Base-by-base conservation (phyloP, 1,140 invertebrate species). In the Pseudomyrmex pallidus region DNA sequence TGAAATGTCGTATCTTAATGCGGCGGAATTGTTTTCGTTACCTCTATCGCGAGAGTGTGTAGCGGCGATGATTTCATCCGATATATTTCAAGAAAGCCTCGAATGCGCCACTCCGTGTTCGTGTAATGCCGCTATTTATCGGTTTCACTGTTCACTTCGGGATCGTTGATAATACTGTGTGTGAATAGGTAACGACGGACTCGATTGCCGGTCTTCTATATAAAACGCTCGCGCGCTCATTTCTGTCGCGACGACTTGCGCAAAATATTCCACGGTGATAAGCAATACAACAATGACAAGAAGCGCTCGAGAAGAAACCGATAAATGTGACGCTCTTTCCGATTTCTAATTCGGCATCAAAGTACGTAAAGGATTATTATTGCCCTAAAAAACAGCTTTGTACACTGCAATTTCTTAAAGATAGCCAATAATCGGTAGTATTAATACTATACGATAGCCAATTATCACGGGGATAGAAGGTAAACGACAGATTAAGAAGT, bases 401-500 rank as follows among this genome's bases (percentile, higher is more conserved):
- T 17, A 66, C n/a, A 46, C 35, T 35, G 10, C 12, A 50, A 72
- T 17, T 22, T 15, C 20, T 50, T 74, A 74, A 52, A 17, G 13
- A 67, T 8, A 48, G 4, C 9, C 9, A 7, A 9, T 63, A 57
- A 80, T 80, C 50, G 7, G 20, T 50, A n/a, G 61, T 56, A 57
- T 25, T 20, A 22, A 46, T 52, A 46, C 2, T 68, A 62, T 63
- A 50, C 25, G 73, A 82, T 62, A 46, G 74, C 15, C 68, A 62
- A 76, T 87, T 85, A 67, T 22, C 48, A 59, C 35, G 35, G 2
- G 10, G 13, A 74, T 59, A 62, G 56, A 87, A 76, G 54, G 62
- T 48, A 72, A 85, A 48, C 56, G 10, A 20, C 64, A 74, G 62
- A 89, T 89, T 87, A 85, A 76, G 54, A 85, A 85, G 68, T 83